Conservation (phyloP, 2,888 invertebrate species). For the Agrotis segetum region DNA sequence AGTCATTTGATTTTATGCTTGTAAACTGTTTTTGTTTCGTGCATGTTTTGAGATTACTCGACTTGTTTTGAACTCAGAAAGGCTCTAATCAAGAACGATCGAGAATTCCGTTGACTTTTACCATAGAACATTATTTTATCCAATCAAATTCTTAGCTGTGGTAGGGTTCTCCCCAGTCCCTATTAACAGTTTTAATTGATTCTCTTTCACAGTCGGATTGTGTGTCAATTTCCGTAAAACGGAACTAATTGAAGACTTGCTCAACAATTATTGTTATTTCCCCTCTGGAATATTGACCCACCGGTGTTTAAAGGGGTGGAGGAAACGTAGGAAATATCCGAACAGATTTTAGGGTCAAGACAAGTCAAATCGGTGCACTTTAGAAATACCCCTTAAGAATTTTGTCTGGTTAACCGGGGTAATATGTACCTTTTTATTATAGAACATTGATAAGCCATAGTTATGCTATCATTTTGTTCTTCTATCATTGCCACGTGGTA, state of each 20-base stretch:
- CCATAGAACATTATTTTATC: background rate
- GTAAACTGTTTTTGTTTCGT: slow-evolving; percentile 5
- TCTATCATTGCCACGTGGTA: too few relatives aligned
- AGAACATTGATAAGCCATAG: background rate
- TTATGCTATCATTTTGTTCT: background rate
- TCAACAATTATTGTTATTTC: slow-evolving; percentile 14
- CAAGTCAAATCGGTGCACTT: slow-evolving; percentile 26
- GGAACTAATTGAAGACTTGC: slow-evolving; percentile 20
- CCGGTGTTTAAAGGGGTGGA: background rate
- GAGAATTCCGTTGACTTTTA: background rate
- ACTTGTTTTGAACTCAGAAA: slow-evolving; percentile 3
- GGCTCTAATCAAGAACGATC: background rate
- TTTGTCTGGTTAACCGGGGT: background rate
- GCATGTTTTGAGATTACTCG: background rate
- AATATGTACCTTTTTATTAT: background rate
- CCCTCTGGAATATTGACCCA: background rate
- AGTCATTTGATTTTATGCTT: slow-evolving; percentile 7
- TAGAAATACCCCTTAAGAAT: background rate
- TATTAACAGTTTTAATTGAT: slow-evolving; percentile 5
- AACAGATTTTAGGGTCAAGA: slow-evolving; percentile 8
- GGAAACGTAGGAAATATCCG: background rate
- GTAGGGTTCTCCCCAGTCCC: background rate
- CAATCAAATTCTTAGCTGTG: background rate
- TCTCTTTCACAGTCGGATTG: slow-evolving; percentile 1
- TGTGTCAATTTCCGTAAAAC: background rate